Evolutionary conservation across 1,140 invertebrate species (phyloP).

Genomic region (Papilio xuthus): DNA sequence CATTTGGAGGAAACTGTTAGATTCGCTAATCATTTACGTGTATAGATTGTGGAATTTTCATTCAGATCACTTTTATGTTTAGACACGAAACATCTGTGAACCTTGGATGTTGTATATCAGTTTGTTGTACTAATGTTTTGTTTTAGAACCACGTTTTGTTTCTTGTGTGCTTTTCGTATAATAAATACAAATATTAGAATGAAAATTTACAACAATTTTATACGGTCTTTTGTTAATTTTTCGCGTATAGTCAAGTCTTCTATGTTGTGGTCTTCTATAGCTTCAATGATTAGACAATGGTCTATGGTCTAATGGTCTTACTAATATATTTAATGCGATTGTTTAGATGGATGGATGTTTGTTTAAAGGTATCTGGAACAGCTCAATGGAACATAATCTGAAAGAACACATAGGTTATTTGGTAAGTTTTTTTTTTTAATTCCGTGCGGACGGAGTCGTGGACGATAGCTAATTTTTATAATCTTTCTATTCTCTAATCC

Average conservation of each 20-base stretch:
- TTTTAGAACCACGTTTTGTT: slow-evolving; percentile 5
- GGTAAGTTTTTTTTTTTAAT: too few species aligned
- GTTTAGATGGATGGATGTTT: too few species aligned
- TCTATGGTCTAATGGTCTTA: too few species aligned
- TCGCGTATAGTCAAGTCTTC: neutral
- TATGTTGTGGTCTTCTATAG: neutral
- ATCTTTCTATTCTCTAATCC: too few species aligned
- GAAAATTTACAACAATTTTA: neutral
- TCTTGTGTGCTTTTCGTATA: neutral
- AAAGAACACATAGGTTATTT: too few species aligned
- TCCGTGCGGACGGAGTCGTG: too few species aligned
- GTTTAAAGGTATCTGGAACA: too few species aligned
- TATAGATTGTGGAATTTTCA: slow-evolving; percentile 33
- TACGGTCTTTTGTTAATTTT: neutral
- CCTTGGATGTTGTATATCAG: slow-evolving; percentile 4
- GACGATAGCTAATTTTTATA: too few species aligned
- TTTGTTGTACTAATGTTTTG: slow-evolving; percentile 4
- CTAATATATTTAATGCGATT: too few species aligned
- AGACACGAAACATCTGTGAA: slow-evolving; percentile 7
- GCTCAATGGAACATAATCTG: too few species aligned
- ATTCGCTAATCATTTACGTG: neutral
- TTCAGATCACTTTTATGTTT: slow-evolving; percentile 33
- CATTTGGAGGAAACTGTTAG: slow-evolving; percentile 23
- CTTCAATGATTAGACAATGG: neutral
- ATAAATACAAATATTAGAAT: neutral